Conservation (phyloP, 2,888 invertebrate genomes). For the Caenorhabditis becei region DNA sequence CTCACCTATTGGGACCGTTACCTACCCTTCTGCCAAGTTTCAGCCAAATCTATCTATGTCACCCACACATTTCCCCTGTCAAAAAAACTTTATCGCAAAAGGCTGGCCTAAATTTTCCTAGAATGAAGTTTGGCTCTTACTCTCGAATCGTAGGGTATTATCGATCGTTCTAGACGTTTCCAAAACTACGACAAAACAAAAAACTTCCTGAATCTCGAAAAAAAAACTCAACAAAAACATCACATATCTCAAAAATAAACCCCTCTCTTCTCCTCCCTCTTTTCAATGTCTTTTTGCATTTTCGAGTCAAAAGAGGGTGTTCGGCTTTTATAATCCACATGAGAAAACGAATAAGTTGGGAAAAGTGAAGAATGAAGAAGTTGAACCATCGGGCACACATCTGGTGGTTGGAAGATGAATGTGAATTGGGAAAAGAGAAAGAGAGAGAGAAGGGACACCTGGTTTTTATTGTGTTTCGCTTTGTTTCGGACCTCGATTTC, state of each 20-base stretch:
- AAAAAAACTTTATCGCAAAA: no score
- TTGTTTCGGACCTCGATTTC: no score
- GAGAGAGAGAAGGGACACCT: background rate
- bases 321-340: conserved; percentile 2
- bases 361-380: background rate
- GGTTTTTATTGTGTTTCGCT: background rate
- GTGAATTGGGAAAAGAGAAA: background rate
- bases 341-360: background rate
- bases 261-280: background rate
- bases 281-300: conserved; percentile 3
- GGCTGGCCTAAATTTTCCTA: no score
- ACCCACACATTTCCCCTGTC: no score
- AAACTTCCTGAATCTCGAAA: no score
- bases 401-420: background rate
- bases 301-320: conserved; percentile 1
- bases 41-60: no score
- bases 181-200: no score
- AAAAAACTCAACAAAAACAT: background rate
- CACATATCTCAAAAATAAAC: background rate
- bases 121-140: no score
- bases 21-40: no score
- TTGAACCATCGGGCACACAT: background rate
- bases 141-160: no score
- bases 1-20: no score
- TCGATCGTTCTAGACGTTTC: no score